Evolutionary conservation across 2,888 invertebrate species (phyloP).

Genomic region (Platyscelio sp.): DNA sequence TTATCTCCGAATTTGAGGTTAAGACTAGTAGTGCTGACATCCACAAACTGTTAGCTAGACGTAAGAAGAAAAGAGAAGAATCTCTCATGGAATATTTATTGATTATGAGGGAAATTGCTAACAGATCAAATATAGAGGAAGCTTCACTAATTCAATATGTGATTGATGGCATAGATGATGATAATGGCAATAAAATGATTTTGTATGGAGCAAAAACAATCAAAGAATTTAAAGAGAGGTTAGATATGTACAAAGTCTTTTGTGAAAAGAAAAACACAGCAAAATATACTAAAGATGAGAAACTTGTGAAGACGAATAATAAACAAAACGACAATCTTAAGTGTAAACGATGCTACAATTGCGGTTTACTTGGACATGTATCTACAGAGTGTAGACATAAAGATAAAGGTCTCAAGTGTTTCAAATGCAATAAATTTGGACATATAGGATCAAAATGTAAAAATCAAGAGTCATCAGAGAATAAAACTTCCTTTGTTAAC

Average conservation of each 20-base stretch:
- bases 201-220: constrained; percentile 33
- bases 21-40: not conserved
- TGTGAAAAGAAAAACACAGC: not conserved
- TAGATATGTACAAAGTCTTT: constrained; percentile 19
- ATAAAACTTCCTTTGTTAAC: not conserved
- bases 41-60: not conserved
- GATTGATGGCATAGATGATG: constrained; percentile 30
- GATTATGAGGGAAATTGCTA: constrained; percentile 42
- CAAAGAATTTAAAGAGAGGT: constrained; percentile 37
- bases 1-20: not conserved
- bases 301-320: not conserved
- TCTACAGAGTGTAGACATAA: not conserved
- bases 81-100: constrained; percentile 51
- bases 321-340: no score
- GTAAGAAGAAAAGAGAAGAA: constrained; percentile 39
- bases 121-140: constrained; percentile 37
- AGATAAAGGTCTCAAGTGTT: not conserved
- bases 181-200: constrained; percentile 24
- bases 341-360: not conserved
- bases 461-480: not conserved
- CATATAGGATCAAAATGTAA: constrained; percentile 1
- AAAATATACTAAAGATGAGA: not conserved
- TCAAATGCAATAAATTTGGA: not conserved
- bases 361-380: not conserved
- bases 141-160: constrained; percentile 53